phyloP scores from a whole-genome alignment of 1,140 invertebrate genomes.

The Xylocopa sonorina region DNA sequence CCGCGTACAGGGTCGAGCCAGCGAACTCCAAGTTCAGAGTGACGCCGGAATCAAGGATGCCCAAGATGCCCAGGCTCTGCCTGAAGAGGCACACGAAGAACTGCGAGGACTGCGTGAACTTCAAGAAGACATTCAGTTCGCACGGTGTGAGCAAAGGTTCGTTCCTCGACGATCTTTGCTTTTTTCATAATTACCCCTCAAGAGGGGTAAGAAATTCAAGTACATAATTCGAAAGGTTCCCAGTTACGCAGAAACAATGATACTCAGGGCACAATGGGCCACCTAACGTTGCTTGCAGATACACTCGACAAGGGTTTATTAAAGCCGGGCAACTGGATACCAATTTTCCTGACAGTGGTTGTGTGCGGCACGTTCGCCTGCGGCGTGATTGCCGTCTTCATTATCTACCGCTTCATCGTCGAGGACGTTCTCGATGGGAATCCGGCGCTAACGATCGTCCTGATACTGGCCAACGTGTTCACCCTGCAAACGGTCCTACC shows the following conservation, averaged over 20 bases:
- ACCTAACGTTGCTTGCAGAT: slow-evolving; percentile 9
- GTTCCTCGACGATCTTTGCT: no score
- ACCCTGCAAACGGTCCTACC: slow-evolving; percentile 82
- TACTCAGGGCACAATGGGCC: background rate
- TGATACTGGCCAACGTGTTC: slow-evolving; percentile 81
- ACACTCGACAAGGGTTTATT: slow-evolving; percentile 57
- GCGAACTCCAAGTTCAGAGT: slow-evolving; percentile 45
- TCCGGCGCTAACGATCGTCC: slow-evolving; percentile 81
- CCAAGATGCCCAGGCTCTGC: slow-evolving; percentile 67
- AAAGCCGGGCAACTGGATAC: slow-evolving; percentile 79
- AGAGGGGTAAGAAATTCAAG: no score
- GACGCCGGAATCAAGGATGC: slow-evolving; percentile 40
- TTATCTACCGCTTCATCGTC: slow-evolving; percentile 81
- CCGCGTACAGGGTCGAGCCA: slow-evolving; percentile 62
- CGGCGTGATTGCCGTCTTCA: slow-evolving; percentile 80
- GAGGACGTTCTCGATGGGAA: slow-evolving; percentile 83
- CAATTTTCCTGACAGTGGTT: slow-evolving; percentile 80
- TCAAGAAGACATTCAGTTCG: slow-evolving; percentile 36
- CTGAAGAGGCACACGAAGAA: slow-evolving; percentile 58
- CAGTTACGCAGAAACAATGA: background rate
- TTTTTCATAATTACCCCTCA: no score
- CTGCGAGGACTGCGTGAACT: slow-evolving; percentile 74
- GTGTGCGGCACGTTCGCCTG: slow-evolving; percentile 79
- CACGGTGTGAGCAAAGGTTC: slow-evolving; percentile 38
- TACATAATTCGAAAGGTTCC: no score